phyloP scores from a whole-genome alignment of 1,140 invertebrate genomes.

The Andrena cerasifolii region DNA sequence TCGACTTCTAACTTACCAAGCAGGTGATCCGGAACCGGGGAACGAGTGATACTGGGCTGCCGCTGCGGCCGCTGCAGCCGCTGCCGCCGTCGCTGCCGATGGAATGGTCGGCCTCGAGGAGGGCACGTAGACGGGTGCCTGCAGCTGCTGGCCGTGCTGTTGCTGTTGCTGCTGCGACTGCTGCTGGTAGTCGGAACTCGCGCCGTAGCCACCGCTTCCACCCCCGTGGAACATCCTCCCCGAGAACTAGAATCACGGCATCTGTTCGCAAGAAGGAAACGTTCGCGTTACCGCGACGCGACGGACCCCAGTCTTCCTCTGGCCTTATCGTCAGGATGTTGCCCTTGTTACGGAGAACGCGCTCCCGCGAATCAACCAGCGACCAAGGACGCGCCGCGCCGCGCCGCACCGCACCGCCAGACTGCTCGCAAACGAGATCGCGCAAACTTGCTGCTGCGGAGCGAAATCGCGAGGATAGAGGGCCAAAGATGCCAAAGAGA shows the following conservation, averaged over 20 bases:
- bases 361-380: no score
- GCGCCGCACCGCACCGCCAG: no score
- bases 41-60: conserved; percentile 78
- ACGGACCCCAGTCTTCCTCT: no score
- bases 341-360: no score
- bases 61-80: conserved; percentile 18
- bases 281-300: no score
- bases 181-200: conserved; percentile 79
- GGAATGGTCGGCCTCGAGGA: conserved; percentile 78
- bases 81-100: conserved; percentile 76
- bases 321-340: no score
- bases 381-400: no score
- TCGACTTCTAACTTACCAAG: conserved; percentile 69
- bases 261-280: conserved; percentile 36
- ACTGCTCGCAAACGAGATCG: no score
- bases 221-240: conserved; percentile 81
- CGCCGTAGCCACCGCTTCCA: conserved; percentile 79
- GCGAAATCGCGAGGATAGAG: no score
- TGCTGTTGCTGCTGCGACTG: conserved; percentile 78
- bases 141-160: conserved; percentile 77
- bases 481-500: no score
- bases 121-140: conserved; percentile 79
- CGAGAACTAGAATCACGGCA: conserved; percentile 70
- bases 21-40: conserved; percentile 77
- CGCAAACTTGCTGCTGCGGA: no score